Conservation (phyloP, 1,140 invertebrate genomes). For the Lethrus apterus region DNA sequence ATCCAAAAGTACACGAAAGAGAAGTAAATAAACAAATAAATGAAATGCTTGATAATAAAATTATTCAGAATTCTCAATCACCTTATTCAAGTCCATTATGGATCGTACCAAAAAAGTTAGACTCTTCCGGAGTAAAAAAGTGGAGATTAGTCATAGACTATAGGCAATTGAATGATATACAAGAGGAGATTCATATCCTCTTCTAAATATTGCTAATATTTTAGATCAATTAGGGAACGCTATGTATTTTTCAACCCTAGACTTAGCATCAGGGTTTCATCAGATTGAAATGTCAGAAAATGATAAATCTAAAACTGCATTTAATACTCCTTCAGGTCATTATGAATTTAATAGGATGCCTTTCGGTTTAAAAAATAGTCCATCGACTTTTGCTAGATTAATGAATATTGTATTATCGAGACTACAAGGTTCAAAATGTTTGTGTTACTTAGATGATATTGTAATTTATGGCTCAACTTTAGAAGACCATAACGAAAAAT, state of each 20-base stretch:
- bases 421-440: constrained; percentile 15
- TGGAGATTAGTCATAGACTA: constrained; percentile 29
- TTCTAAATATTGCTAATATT: constrained; percentile 51
- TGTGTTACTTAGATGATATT: constrained; percentile 43
- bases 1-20: constrained; percentile 22
- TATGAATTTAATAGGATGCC: constrained; percentile 15
- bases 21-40: constrained; percentile 27
- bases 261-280: constrained; percentile 29
- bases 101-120: constrained; percentile 35
- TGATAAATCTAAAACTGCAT: constrained; percentile 6
- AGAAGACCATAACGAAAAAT: constrained; percentile 35
- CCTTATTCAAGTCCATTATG: constrained; percentile 31
- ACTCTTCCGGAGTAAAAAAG: constrained; percentile 30
- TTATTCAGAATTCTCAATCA: constrained; percentile 27
- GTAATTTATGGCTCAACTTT: constrained; percentile 34
- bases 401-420: constrained; percentile 18
- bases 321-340: background rate
- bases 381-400: constrained; percentile 15
- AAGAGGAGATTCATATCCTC: constrained; percentile 39
- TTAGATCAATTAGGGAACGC: no score
- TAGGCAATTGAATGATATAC: constrained; percentile 32
- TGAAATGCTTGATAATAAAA: constrained; percentile 24
- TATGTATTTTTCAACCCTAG: constrained; percentile 42
- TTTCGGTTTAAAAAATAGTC: constrained; percentile 18
- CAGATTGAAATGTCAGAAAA: constrained; percentile 4